These are phyloP conservation scores for Sebastes cheni DNA, from an alignment of 2,797 vertebrate genomes.

Conservation along the genomic window DNA sequence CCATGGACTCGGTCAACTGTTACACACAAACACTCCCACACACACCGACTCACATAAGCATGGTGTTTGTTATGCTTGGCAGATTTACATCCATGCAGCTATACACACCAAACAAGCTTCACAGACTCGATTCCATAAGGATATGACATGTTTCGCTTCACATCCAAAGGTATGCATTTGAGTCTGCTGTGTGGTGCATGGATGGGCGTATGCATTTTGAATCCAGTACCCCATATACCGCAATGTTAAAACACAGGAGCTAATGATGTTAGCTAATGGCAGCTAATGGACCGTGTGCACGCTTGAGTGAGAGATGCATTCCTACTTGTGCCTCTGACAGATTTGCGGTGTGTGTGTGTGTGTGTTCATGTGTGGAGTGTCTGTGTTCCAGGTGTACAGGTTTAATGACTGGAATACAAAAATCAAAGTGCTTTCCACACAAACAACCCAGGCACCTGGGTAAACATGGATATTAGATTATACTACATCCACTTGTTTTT, in stretches of 20 bases:
- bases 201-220: neutral
- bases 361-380: neutral
- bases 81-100: constrained; percentile 9
- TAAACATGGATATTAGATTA: neutral
- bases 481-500: neutral
- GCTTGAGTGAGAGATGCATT: neutral
- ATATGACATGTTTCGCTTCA: neutral
- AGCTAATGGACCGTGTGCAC: neutral
- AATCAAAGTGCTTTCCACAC: neutral
- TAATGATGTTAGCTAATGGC: neutral
- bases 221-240: neutral
- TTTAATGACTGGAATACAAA: neutral
- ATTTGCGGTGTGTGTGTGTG: neutral
- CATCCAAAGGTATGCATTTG: neutral
- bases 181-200: neutral
- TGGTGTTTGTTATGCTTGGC: constrained; percentile 4
- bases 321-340: neutral
- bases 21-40: constrained; percentile 7
- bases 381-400: neutral
- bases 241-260: neutral
- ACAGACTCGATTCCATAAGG: constrained; percentile 11
- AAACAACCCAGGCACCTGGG: neutral
- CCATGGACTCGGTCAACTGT: constrained; percentile 38
- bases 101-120: neutral
- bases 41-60: constrained; percentile 1